Conservation (phyloP, 2,113 vertebrate species). For the Epinephelus lanceolatus region DNA sequence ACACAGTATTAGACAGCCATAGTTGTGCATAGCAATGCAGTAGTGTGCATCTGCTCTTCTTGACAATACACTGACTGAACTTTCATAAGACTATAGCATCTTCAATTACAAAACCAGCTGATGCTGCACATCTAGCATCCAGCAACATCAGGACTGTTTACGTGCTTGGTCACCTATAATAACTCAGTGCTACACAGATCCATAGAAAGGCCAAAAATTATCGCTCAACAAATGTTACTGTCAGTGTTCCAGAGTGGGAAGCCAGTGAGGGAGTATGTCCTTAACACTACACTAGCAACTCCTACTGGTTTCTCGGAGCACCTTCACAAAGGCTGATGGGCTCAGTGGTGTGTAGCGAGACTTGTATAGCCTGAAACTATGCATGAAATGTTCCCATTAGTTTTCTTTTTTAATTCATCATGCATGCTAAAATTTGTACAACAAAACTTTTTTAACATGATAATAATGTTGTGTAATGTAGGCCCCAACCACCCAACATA, state of each 20-base stretch:
- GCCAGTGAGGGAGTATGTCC: not conserved
- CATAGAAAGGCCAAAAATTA: not conserved
- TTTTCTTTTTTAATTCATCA: not conserved
- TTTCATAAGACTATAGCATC: not conserved
- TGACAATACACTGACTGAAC: not conserved
- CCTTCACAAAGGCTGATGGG: not conserved
- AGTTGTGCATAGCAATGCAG: not conserved
- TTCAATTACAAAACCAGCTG: slow-evolving; percentile 10
- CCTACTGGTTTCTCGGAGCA: not conserved
- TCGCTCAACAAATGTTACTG: not conserved
- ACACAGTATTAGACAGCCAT: not conserved
- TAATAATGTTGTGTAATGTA: no score
- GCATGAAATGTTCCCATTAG: no score
- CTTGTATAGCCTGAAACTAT: not conserved
- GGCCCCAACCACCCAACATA: no score
- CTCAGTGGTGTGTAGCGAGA: not conserved
- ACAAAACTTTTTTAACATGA: no score
- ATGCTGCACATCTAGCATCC: not conserved
- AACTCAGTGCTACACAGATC: not conserved
- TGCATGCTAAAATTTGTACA: not conserved
- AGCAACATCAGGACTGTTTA: slow-evolving; percentile 14
- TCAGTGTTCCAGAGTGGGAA: not conserved
- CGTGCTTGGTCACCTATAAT: not conserved
- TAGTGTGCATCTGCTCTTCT: slow-evolving; percentile 1
- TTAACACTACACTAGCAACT: not conserved